Percentiles rank a stretch among this genome's conserved stretches.
These are phyloP conservation scores for Alligator mississippiensis DNA, from an alignment of 2,113 vertebrate genomes.

Conservation along the genomic window DNA sequence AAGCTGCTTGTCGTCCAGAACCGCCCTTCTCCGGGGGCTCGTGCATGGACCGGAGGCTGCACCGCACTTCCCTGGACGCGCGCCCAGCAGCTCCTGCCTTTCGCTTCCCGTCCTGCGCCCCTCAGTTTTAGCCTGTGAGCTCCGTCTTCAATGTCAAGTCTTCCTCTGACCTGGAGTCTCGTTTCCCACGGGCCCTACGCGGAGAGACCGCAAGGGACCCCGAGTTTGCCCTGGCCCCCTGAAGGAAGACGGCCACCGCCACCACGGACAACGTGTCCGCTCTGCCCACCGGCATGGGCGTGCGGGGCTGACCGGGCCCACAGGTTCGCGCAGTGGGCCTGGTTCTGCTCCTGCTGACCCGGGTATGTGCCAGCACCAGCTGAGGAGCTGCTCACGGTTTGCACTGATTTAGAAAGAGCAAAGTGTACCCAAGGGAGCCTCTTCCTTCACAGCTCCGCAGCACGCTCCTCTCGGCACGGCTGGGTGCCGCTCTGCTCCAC, in stretches of 20 bases:
- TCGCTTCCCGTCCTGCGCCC: no score
- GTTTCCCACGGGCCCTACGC: background rate
- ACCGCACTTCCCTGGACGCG: no score
- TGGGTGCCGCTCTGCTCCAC: background rate
- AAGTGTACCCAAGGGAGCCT: background rate
- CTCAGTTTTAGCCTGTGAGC: background rate
- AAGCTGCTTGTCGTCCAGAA: background rate
- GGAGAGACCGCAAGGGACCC: background rate
- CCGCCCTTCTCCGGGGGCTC: no score
- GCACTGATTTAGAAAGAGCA: background rate
- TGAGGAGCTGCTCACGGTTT: background rate
- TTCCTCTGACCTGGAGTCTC: background rate
- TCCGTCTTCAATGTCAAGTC: background rate
- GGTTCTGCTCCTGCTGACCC: background rate
- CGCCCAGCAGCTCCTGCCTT: no score
- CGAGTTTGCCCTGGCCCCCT: background rate
- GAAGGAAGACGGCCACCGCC: background rate
- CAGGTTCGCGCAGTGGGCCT: background rate
- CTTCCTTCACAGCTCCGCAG: background rate
- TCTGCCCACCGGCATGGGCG: no score
- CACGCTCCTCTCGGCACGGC: background rate
- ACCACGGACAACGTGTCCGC: no score
- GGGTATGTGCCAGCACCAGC: background rate
- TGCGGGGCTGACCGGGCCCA: background rate
- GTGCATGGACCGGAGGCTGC: no score